Evolutionary conservation across 1,140 invertebrate genomes (phyloP).

Genomic region (Drosophila nigrodunni): DNA sequence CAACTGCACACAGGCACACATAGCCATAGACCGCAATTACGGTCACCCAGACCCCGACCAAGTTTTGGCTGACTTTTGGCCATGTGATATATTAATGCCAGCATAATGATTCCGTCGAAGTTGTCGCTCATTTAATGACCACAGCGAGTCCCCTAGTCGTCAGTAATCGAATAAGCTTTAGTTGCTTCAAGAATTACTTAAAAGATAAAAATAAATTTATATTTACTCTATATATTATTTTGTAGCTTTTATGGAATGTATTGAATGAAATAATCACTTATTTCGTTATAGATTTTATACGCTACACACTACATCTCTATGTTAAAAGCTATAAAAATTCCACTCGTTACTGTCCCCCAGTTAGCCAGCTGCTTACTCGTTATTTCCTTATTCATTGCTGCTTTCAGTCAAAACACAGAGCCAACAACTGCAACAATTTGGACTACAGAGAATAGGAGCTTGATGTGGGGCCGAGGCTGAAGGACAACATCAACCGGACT

Average conservation of each 20-base stretch:
- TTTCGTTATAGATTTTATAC: not conserved
- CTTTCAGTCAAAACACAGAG: constrained; percentile 27
- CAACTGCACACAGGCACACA: constrained; percentile 3
- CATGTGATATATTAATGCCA: constrained; percentile 79
- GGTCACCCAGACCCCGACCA: constrained; percentile 20
- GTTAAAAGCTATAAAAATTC: not conserved
- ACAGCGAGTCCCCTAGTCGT: not conserved
- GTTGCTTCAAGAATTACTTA: constrained; percentile 8
- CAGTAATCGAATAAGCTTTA: constrained; percentile 43
- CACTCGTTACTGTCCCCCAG: constrained; percentile 7
- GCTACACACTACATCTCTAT: not conserved
- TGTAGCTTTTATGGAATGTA: too few relatives aligned
- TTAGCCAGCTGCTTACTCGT: constrained; percentile 4
- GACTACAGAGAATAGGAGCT: constrained; percentile 15
- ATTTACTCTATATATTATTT: too few relatives aligned
- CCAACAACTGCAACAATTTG: constrained; percentile 30
- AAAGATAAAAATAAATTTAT: not conserved
- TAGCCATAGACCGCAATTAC: constrained; percentile 58
- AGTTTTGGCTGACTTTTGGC: constrained; percentile 58
- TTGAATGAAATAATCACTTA: too few relatives aligned
- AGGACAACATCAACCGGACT: constrained; percentile 45
- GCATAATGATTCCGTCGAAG: constrained; percentile 66
- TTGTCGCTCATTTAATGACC: constrained; percentile 71
- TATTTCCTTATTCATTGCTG: constrained; percentile 15
- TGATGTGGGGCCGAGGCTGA: constrained; percentile 9